These are phyloP conservation scores for Oryzias woworae DNA, from an alignment of 2,113 vertebrate genomes.

Conservation along the genomic window DNA sequence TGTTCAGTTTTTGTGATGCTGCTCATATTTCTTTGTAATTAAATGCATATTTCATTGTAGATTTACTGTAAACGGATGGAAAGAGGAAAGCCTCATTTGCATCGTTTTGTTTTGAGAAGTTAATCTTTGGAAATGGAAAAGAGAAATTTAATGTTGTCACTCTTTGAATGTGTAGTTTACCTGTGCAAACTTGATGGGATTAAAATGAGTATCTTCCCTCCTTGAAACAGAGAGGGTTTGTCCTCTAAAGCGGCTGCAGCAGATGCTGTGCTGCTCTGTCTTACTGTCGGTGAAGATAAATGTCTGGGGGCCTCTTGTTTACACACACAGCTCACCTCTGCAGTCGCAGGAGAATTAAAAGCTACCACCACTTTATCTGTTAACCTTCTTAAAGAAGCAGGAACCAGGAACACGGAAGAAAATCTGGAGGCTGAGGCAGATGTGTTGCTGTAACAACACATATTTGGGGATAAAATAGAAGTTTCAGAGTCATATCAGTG, in stretches of 20 bases:
- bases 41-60: constrained; percentile 2
- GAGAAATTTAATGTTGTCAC: background rate
- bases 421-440: background rate
- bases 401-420: background rate
- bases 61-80: too few species aligned
- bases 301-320: constrained; percentile 48
- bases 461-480: background rate
- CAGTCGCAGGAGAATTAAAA: constrained; percentile 8
- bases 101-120: too few species aligned
- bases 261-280: constrained; percentile 11
- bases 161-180: constrained; percentile 9
- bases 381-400: constrained; percentile 1
- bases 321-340: constrained; percentile 22
- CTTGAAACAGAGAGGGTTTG: background rate
- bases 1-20: constrained; percentile 1
- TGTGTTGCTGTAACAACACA: background rate
- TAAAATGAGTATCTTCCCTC: constrained; percentile 7
- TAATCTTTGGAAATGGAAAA: too few species aligned
- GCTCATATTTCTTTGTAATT: constrained; percentile 1
- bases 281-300: constrained; percentile 16
- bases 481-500: too few species aligned
- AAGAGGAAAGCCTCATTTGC: too few species aligned
- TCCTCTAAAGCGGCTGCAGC: constrained; percentile 9
- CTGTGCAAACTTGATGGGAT: constrained; percentile 15
- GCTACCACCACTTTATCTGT: background rate